Evolutionary conservation across 2,113 vertebrate genomes (phyloP), one percentile per base, ranked within the genome.

Genomic region (Spea multiplicata): DNA sequence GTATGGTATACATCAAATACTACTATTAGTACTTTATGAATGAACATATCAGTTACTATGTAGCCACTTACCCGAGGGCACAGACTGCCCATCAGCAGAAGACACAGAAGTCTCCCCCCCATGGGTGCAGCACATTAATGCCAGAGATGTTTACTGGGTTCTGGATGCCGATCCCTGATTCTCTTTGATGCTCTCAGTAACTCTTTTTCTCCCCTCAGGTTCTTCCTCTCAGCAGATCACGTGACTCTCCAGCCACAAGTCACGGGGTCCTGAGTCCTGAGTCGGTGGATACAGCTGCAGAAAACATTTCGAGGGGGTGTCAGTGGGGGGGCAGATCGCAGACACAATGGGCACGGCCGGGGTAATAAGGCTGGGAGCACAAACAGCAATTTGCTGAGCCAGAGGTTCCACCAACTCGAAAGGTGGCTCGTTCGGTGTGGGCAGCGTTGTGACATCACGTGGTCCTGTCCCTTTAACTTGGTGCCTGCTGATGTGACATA

Each of bases 181-280:
- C 46, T 62, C 45, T 17, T 7, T 53, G 17, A 17, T 10, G 17
- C 44, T 30, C n/a, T 68, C 66, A 30, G 44, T 48, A 12, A 46
- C 47, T 13, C 30, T 8, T 68, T n/a, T 17, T 59, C 13, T 17
- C 46, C 55, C 44, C 8, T 55, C 8, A 59, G 30, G 44, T 47
- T 65, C 55, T 30, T 66, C 75, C 55, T n/a, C 44, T 30, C 5
- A 49, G 9, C 4, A 78, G 62, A 16, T 78, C 76, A 78, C 65
- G 68, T 78, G 76, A 78, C 12, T 66, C 8, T 47, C 48, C 9
- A 12, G 0, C 57, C 17, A 3, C 10, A 16, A 14, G 6, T 68
- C 12, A 14, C 74, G 12, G 66, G 75, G 75, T 76, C 69, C 47
- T 71, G 68, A 14, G 8, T 17, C 4, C n/a, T n/a, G 68, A 14